Evolutionary conservation across 2,888 invertebrate genomes (phyloP).

Genomic region (Monochamus alternatus): DNA sequence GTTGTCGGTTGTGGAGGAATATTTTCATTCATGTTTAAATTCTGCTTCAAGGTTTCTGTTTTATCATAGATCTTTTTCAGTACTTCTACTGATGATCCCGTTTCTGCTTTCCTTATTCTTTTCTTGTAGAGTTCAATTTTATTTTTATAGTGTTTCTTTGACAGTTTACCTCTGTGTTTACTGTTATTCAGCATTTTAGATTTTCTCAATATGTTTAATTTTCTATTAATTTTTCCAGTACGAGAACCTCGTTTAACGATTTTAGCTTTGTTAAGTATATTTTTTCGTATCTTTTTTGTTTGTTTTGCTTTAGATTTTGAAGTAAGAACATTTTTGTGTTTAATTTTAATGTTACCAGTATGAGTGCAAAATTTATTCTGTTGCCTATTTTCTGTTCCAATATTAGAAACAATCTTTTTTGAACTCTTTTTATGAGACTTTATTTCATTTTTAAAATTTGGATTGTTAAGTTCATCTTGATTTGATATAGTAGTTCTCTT

Average conservation of each 20-base stretch:
- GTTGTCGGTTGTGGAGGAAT: background rate
- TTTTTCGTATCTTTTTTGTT: background rate
- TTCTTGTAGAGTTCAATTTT: too few relatives aligned
- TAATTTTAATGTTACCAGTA: background rate
- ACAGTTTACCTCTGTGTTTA: too few relatives aligned
- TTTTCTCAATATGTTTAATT: too few relatives aligned
- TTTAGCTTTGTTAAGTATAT: background rate
- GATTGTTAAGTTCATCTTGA: background rate
- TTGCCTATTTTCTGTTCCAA: background rate
- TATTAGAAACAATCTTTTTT: background rate
- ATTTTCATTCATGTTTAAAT: too few relatives aligned
- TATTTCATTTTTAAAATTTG: background rate
- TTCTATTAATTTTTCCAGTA: background rate
- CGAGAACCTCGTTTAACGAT: background rate
- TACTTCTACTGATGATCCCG: too few relatives aligned
- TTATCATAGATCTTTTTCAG: too few relatives aligned
- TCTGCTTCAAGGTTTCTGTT: too few relatives aligned
- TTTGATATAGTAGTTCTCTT: background rate
- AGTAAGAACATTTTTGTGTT: background rate
- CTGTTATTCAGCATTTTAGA: too few relatives aligned
- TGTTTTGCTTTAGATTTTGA: background rate
- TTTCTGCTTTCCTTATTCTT: too few relatives aligned
- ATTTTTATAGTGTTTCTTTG: too few relatives aligned
- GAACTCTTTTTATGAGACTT: background rate
- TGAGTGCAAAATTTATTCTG: background rate